phyloP scores from a whole-genome alignment of 2,113 vertebrate genomes.

The Ia io region DNA sequence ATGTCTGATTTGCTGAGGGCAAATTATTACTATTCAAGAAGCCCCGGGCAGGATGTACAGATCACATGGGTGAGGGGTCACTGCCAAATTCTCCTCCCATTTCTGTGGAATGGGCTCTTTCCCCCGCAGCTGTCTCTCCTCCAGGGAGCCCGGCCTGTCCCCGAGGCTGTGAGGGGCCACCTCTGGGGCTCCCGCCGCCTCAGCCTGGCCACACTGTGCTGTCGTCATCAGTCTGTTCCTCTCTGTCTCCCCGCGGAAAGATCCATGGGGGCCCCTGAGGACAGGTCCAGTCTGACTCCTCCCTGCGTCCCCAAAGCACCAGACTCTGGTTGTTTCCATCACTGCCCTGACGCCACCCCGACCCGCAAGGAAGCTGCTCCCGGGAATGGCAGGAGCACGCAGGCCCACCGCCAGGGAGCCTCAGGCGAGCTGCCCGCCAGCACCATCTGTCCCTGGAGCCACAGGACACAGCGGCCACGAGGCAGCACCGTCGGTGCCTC shows the following conservation, averaged over 20 bases:
- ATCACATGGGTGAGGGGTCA: not conserved
- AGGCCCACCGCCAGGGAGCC: not conserved
- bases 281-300: slow-evolving; percentile 19
- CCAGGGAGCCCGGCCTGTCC: not conserved
- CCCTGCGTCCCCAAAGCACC: not conserved
- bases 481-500: not conserved
- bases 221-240: not conserved
- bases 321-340: not conserved
- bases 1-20: not conserved
- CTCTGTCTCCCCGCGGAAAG: not conserved
- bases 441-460: slow-evolving; percentile 39
- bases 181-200: not conserved
- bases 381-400: not conserved
- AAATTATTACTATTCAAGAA: not conserved
- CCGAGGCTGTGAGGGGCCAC: not conserved
- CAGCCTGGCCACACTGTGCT: not conserved
- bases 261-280: not conserved
- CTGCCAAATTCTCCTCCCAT: not conserved
- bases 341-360: not conserved
- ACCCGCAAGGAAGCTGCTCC: not conserved
- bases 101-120: not conserved
- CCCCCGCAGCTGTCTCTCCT: not conserved
- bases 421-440: not conserved
- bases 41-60: not conserved
- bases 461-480: not conserved